phyloP scores from a whole-genome alignment of 2,888 invertebrate species.

The Tenthredo amoena region DNA sequence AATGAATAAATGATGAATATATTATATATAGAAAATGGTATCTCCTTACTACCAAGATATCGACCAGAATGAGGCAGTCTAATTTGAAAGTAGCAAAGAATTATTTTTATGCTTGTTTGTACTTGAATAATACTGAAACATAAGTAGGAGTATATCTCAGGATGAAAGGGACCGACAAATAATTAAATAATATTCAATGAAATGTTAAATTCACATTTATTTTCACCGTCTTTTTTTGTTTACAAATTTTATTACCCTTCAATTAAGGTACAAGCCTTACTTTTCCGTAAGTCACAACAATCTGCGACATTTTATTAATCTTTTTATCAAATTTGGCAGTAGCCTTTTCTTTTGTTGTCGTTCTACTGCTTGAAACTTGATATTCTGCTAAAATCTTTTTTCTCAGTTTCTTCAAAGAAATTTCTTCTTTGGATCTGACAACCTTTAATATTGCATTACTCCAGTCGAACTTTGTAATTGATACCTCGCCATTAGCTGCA shows the following conservation, averaged over 20 bases:
- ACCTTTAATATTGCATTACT: slow-evolving; percentile 67
- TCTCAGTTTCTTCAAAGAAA: slow-evolving; percentile 86
- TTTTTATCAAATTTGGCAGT: slow-evolving; percentile 87
- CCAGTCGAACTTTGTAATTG: slow-evolving; percentile 68
- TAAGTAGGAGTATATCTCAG: neutral
- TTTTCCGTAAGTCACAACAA: slow-evolving; percentile 83
- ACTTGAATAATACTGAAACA: neutral
- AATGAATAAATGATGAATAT: neutral
- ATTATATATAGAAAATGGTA: neutral
- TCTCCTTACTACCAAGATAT: neutral
- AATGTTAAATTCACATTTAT: neutral
- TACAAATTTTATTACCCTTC: neutral
- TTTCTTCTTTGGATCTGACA: slow-evolving; percentile 80
- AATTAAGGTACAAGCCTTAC: slow-evolving; percentile 72
- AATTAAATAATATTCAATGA: neutral
- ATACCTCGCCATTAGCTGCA: neutral
- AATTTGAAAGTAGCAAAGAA: neutral
- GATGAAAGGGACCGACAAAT: neutral
- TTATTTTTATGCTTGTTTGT: neutral
- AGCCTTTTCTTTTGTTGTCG: slow-evolving; percentile 82
- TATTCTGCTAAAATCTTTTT: slow-evolving; percentile 88
- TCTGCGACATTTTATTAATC: slow-evolving; percentile 83
- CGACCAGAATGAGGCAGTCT: neutral
- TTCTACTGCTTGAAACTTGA: slow-evolving; percentile 78
- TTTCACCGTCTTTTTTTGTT: neutral